Evolutionary conservation across 1,140 invertebrate genomes (phyloP).

Genomic region (Drosophila pectinifera): DNA sequence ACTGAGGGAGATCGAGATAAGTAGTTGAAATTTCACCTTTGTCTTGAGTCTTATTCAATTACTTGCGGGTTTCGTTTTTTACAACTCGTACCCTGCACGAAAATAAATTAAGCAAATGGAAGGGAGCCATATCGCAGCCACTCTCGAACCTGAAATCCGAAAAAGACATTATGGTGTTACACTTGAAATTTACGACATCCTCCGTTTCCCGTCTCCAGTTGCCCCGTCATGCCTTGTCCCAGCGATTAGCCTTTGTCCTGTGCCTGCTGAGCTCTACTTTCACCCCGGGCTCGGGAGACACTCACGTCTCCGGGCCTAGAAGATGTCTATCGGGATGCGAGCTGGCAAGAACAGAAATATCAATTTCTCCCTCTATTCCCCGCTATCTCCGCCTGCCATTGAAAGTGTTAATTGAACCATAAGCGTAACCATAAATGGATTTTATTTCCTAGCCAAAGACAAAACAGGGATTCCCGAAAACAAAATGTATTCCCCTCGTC

Average conservation of each 20-base stretch:
- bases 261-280: constrained; percentile 70
- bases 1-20: constrained; percentile 32
- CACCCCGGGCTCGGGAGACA: constrained; percentile 33
- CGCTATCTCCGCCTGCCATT: constrained; percentile 49
- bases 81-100: constrained; percentile 52
- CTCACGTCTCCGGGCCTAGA: constrained; percentile 33
- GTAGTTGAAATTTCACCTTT: constrained; percentile 48
- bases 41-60: constrained; percentile 77
- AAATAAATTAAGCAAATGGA: constrained; percentile 43
- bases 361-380: constrained; percentile 43
- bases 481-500: constrained; percentile 68
- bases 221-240: constrained; percentile 60
- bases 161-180: constrained; percentile 72
- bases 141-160: constrained; percentile 34
- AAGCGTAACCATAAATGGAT: constrained; percentile 84
- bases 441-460: constrained; percentile 73
- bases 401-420: constrained; percentile 84
- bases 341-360: constrained; percentile 53
- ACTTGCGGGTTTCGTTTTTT: constrained; percentile 69
- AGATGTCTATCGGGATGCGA: constrained; percentile 49
- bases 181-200: constrained; percentile 83
- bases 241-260: constrained; percentile 71
- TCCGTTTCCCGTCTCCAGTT: constrained; percentile 45
- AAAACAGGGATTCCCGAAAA: constrained; percentile 66
- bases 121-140: constrained; percentile 41